Evolutionary conservation across 2,797 vertebrate species (phyloP).

Genomic region (Sciurus vulgaris): DNA sequence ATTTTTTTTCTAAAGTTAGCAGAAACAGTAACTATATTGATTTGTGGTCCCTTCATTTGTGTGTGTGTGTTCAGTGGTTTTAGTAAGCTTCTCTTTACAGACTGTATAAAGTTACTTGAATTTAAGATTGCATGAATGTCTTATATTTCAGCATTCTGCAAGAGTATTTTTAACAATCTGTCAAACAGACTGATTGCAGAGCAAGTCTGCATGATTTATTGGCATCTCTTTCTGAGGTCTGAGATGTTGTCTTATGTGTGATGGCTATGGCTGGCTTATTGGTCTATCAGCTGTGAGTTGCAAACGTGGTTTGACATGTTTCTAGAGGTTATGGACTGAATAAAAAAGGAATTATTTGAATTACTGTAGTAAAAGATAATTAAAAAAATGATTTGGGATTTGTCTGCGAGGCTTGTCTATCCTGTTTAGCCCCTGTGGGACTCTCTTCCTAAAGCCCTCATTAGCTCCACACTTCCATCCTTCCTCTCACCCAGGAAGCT

Average conservation of each 20-base stretch:
- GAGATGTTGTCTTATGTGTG: neutral
- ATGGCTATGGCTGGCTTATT: neutral
- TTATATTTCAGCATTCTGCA: neutral
- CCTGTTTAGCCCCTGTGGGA: neutral
- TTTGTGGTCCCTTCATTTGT: neutral
- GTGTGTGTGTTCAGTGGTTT: neutral
- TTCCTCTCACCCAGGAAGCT: neutral
- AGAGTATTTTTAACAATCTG: neutral
- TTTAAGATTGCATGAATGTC: neutral
- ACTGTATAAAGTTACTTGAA: neutral
- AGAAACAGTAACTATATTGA: neutral
- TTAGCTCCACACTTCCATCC: neutral
- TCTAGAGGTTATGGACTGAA: neutral
- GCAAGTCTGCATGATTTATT: neutral
- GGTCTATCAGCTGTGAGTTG: neutral
- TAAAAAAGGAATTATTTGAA: neutral
- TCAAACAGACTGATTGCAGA: neutral
- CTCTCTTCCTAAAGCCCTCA: neutral
- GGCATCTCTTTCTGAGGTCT: neutral
- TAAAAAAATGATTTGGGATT: neutral
- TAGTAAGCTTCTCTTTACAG: neutral
- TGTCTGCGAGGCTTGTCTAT: neutral
- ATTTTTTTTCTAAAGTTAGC: neutral
- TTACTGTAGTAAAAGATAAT: neutral
- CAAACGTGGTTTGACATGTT: conserved; percentile 1